Percentiles rank a stretch among this genome's conserved stretches.
These are phyloP conservation scores for Jordanella pulchra DNA, from an alignment of 2,797 vertebrate species.

Conservation along the genomic window DNA sequence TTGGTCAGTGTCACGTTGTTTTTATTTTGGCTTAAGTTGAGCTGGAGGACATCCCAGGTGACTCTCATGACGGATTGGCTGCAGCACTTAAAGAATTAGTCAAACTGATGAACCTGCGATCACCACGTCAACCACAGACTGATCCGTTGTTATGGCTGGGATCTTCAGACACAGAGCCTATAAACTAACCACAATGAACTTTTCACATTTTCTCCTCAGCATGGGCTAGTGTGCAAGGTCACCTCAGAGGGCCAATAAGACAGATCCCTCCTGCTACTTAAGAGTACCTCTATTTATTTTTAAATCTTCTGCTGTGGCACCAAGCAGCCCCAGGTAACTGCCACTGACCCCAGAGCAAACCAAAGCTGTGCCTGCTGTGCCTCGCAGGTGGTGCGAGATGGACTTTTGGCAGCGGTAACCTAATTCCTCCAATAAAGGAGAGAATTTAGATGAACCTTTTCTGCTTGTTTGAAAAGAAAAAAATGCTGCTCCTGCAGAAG, in stretches of 20 bases:
- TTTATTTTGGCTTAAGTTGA: slow-evolving; percentile 1
- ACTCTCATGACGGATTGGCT: slow-evolving; percentile 23
- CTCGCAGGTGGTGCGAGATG: slow-evolving; percentile 66
- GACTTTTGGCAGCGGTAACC: slow-evolving; percentile 44
- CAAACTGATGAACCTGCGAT: slow-evolving; percentile 20
- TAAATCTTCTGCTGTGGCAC: slow-evolving; percentile 68
- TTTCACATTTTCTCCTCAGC: slow-evolving; percentile 81
- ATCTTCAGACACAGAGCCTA: slow-evolving; percentile 24
- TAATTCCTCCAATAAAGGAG: slow-evolving; percentile 50
- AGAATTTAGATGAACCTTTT: slow-evolving; percentile 40
- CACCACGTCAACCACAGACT: slow-evolving; percentile 5
- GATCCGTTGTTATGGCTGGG: slow-evolving; percentile 31
- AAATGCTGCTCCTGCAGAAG: slow-evolving; percentile 10
- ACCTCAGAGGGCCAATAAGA: slow-evolving; percentile 57
- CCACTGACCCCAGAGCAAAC: slow-evolving; percentile 66
- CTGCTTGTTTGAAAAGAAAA: too few relatives aligned
- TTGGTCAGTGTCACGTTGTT: neutral
- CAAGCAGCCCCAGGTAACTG: slow-evolving; percentile 61
- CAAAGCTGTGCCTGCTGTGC: slow-evolving; percentile 49
- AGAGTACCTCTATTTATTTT: slow-evolving; percentile 78
- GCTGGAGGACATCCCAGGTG: slow-evolving; percentile 17
- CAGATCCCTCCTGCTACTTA: slow-evolving; percentile 59
- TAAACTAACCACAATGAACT: slow-evolving; percentile 67
- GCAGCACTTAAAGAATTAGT: slow-evolving; percentile 19
- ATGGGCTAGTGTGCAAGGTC: slow-evolving; percentile 59